Evolutionary conservation across 64 coral and sea anemone genomes (phyloP).

Genomic region (Astreopora myriophthalma): DNA sequence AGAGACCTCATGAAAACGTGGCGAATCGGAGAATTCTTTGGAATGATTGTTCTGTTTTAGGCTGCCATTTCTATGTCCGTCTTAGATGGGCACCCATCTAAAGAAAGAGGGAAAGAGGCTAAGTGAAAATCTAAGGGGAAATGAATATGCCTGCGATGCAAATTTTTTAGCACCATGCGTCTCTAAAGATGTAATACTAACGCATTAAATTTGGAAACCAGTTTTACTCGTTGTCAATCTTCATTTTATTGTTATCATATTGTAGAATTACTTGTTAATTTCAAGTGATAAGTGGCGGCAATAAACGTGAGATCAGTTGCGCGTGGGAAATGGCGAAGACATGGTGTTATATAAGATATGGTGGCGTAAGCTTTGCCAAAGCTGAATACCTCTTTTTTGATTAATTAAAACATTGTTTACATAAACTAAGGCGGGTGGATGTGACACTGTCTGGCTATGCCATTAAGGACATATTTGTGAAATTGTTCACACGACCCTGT

Average conservation of each 20-base stretch:
- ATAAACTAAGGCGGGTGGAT: neutral
- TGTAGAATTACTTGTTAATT: neutral
- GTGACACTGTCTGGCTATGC: neutral
- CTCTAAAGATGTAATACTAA: neutral
- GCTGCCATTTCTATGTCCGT: neutral
- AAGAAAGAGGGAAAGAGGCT: neutral
- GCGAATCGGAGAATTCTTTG: too few relatives aligned
- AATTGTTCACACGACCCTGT: neutral
- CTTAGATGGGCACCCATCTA: neutral
- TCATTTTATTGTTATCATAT: neutral
- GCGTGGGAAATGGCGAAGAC: neutral
- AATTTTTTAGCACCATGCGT: neutral
- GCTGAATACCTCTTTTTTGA: neutral
- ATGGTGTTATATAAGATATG: neutral
- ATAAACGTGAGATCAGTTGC: neutral
- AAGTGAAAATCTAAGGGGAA: neutral
- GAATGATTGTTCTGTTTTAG: too few relatives aligned
- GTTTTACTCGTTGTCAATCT: neutral
- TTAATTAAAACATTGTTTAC: slow-evolving; percentile 30
- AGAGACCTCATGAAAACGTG: too few relatives aligned
- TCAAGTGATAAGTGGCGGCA: neutral
- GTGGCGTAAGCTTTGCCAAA: neutral
- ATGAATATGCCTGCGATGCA: neutral
- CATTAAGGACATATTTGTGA: neutral
- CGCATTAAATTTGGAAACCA: neutral